Base-by-base conservation (phyloP, 2,797 vertebrate species). In the Aplochiton taeniatus region DNA sequence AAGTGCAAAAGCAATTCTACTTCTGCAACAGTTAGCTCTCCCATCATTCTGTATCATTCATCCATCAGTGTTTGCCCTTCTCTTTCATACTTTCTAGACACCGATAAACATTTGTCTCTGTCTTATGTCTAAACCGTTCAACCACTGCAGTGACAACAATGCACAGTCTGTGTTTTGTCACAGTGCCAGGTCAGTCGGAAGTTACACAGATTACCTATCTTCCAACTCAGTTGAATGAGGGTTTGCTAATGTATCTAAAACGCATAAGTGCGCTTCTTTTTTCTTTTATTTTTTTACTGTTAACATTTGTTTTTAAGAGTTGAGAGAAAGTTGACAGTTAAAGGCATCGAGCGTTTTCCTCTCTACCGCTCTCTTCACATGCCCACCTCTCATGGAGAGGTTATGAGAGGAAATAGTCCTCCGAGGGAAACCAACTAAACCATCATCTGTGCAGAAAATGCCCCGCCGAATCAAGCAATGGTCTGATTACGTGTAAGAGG, bases 1-100 rank as follows among this genome's bases (percentile, higher is more conserved):
- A 44, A 53, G 68, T 69, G 69, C 58, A 58, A 66, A 67, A 73
- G 53, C 18, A 20, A 48, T 11, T 14, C 46, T 10, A 48, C 46
- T 48, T 14, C 18, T 11, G 54, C 18, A 6, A 57, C 20, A 57
- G 54, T 52, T 52, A n/a, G 16, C 4, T 14, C 14, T 16, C 16
- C 50, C 16, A 14, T 16, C 14, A 8, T n/a, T 6, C 50, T 6
- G 9, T 12, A 12, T 5, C 41, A 43, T 11, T 9, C 12, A 11
- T 11, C 17, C 52, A 11, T 41, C 63, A 19, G 4, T 14, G 11
- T 2, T 14, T 31, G 8, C 10, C 20, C 60, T 41, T 16, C 11
- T n/a, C n/a, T 62, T 50, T 45, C 45, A 4, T 19, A 8, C 45
- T 18, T 19, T 31, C 31, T 45, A 45, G 20, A 61, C 18, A 50